Evolutionary conservation across 1,140 invertebrate species (phyloP), one percentile per base, ranked within the genome.

Genomic region (Dryas iulia): DNA sequence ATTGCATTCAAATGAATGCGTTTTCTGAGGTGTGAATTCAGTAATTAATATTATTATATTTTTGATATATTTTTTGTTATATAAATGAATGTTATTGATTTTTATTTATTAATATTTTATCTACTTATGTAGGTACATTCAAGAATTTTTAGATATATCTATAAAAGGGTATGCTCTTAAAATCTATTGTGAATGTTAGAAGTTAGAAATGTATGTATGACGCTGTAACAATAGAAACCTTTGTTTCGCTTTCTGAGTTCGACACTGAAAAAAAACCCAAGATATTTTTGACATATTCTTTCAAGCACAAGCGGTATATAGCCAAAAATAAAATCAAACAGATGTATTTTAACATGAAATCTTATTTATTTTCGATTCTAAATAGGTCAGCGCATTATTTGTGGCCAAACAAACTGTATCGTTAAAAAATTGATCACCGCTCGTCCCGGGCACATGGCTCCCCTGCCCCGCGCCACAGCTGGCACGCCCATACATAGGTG

Each of bases 361-460:
- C 53, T 47, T 47, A 21, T 47, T 47, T 47, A 47, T 47, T 21
- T 47, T 47, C 14, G 39, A 47, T 47, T 47, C 39, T 47, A 47
- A 47, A 47, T 47, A 47, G 39, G 39, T 47, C 39, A 47, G 14
- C 39, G 39, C 14, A 47, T 47, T 47, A 47, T 25, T 56, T 56
- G 53, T 56, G 24, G 59, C 59, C 47, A 62, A 62, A 62, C 59
- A 62, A 62, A 62, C 35, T 47, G 39, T 52, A 62, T 62, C 25
- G 59, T 59, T 31, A 24, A 76, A 81, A 81, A 84, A 79, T 79
- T 84, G 71, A 83, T 81, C 79, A 73, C 74, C 59, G 63, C 33
- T 52, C 26, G 39, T n/a, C 83, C 80, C 81, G 79, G 86, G 86
- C 85, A 86, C 82, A 84, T 83, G 84, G 75, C 54, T 73, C 78